Evolutionary conservation across 2,113 vertebrate genomes (phyloP), one percentile per base, ranked within the genome.

Genomic region (Dasyprocta punctata): DNA sequence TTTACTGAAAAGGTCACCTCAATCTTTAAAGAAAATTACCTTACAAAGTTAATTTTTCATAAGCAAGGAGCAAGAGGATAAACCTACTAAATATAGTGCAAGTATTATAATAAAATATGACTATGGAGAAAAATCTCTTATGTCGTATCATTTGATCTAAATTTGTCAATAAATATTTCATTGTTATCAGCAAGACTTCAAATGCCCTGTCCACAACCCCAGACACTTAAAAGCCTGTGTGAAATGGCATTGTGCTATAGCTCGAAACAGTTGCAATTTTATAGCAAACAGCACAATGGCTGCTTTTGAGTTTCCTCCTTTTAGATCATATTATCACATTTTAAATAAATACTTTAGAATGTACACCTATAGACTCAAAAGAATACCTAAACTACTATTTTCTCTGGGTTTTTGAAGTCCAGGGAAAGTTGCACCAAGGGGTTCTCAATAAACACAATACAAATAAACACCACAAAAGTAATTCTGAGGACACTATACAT

Each of bases 1-100:
- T 90, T 95, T 91, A 69, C 16, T 82, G 26, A 90, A 69, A 91
- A 87, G 89, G 49, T 13, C 26, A 94, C 38, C 19, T 65, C 13
- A 95, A 95, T 38, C 82, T 97, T 96, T 85, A 93, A 95, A 77
- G 24, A 92, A 93, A 98, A 96, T 22, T 78, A 85, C 80, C 49
- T 90, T 87, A 65, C 33, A 92, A 47, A 95, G 85, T 81, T 90
- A 82, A 90, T 92, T 92, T 92, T 77, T 97, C 36, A 83, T 30
- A 47, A 16, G 71, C 24, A 95, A 71, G 96, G 69, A 78, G 41
- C 49, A 84, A 58, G 28, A 54, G 86, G 90, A 95, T 86, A 94
- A 93, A 86, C 0, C 5, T 90, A 92, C 84, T 75, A 63, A 95
- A 83, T 86, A 73, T 63, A 95, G 95, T 90, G 67, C 14, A 87